Base-by-base conservation (phyloP, 2,888 invertebrate species). In the Hypena proboscidalis region DNA sequence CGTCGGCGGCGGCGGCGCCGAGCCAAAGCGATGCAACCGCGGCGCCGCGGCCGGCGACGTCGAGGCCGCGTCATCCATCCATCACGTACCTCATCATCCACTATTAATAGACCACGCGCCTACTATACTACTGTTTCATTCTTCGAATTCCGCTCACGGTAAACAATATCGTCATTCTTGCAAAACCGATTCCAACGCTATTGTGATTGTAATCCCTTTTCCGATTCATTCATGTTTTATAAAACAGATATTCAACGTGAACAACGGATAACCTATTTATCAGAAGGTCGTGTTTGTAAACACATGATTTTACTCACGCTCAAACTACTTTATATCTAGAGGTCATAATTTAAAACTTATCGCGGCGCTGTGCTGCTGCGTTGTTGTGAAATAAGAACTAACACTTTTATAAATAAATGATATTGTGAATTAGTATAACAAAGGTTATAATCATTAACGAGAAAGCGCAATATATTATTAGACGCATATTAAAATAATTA, bases 21-120 rank as follows among this genome's bases (percentile, higher is more conserved):
- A 59, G 73, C 74, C 78, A 74, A 67, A 61, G 65, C 63, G 58
- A 62, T 64, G 61, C 58, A 59, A 7, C 62, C 53, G 41, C 58
- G 56, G 5, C 52, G 50, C 36, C 49, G 55, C 21, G 42, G 49
- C 43, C 62, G 59, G 31, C 55, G 58, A 62, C 77, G 72, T 67
- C 82, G 84, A 83, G 82, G 83, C 76, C 84, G 77, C 89, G 87
- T 88, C 89, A 89, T 83, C 74, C 77, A 85, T 85, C 86, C 82
- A 83, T 85, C 86, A 83, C 74, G 77, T 72, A 77, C 75, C 77
- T 83, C 85, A 87, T 87, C 88, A 84, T 79, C 56, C 44, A 73
- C 85, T 83, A 86, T 74, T 79, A 88, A 88, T 90, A 90, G 88
- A 77, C 79, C 77, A 60, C 36, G 39, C 58, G 34, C 29, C 23